Base-by-base conservation (phyloP, 1,140 invertebrate genomes). In the Halesus radiatus region DNA sequence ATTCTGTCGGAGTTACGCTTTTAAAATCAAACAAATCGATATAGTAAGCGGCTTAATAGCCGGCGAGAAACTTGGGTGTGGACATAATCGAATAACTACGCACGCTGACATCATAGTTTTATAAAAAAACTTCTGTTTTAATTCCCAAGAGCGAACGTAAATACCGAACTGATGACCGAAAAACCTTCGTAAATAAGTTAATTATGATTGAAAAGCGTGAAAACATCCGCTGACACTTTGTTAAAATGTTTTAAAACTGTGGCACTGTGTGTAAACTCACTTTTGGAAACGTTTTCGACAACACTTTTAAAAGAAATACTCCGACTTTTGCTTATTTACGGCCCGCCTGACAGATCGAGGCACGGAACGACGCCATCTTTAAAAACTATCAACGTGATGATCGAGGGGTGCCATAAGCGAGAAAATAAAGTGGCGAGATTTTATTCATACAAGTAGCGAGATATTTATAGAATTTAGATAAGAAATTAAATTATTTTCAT, bases 331-430 rank as follows among this genome's bases (percentile, higher is more conserved):
- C 16, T 29, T 26, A 26, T 66, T 66, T 66, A 66, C 22, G 22
- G 32, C n/a, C 50, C 32, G 68, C 6, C 15, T 52, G 50, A 52
- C 50, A 72, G 68, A 72, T 52, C 37, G 37, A 10, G 16, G 68
- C 20, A 50, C 22, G 16, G 32, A 72, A 20, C n/a, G 18, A 52
- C 50, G 50, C 68, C 50, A 72, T 72, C 50, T 81, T 76, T 60
- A 72, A 72, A 58, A 32, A 45, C 58, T 64, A 52, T 50, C 23
- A 23, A 77, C 23, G 32, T 52, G 26, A 78, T 20, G 5, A 13
- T 72, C 32, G 26, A 77, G 60, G 37, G 20, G 10, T 50, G 29
- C 58, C 53, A 54, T 20, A 78, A 20, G 37, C 22, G 15, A 66
- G n/a, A 26, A 26, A 78, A 64, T 8, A 72, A 64, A 22, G 13